These are phyloP conservation scores for Astur gentilis DNA, from an alignment of 2,113 vertebrate genomes.

Conservation along the genomic window DNA sequence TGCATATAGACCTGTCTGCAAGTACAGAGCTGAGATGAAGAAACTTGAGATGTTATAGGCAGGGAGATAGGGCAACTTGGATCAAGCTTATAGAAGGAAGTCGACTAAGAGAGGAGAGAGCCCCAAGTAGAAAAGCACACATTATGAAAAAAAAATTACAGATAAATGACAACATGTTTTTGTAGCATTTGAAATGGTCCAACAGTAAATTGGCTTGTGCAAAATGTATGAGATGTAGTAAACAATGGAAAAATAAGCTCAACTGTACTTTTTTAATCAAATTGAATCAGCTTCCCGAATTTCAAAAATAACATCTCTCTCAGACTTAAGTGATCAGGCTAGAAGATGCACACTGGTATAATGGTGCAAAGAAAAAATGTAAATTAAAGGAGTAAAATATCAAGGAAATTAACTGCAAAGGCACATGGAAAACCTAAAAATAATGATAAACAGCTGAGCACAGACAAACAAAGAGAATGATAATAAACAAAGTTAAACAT, in stretches of 20 bases:
- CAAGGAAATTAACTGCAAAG: not conserved
- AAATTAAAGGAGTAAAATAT: not conserved
- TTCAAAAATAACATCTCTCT: not conserved
- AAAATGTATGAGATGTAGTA: not conserved
- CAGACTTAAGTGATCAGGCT: not conserved
- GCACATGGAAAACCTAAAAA: not conserved
- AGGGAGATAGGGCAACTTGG: not conserved
- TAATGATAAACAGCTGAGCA: not conserved
- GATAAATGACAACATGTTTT: not conserved
- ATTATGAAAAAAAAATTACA: not conserved
- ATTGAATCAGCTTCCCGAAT: not conserved
- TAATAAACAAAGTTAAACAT: not conserved
- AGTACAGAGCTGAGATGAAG: not conserved
- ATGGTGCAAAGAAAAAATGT: not conserved
- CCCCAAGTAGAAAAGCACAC: not conserved
- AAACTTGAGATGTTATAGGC: not conserved
- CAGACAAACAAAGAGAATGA: not conserved
- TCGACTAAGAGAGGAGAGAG: not conserved
- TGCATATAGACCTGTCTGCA: not conserved
- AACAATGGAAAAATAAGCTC: not conserved
- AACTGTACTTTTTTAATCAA: not conserved
- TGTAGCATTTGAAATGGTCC: not conserved
- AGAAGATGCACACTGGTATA: not conserved
- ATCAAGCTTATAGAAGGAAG: not conserved
- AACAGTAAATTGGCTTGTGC: not conserved